phyloP scores from a whole-genome alignment of 2,888 invertebrate genomes.

The Drosophila robusta region DNA sequence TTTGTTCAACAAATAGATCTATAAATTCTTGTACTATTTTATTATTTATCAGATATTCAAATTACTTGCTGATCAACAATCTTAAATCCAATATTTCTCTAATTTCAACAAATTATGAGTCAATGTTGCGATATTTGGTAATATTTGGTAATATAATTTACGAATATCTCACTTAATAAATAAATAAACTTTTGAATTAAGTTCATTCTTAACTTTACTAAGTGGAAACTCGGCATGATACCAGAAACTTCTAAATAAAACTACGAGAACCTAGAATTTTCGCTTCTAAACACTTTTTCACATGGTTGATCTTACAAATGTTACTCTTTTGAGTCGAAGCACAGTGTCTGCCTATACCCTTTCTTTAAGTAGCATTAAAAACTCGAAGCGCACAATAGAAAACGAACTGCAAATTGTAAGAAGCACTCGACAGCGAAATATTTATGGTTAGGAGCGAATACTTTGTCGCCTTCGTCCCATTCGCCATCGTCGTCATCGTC shows the following conservation, averaged over 20 bases:
- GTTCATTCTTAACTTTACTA: background rate
- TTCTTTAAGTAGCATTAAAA: conserved; percentile 48
- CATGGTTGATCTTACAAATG: background rate
- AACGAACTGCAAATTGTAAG: conserved; percentile 77
- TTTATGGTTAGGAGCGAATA: conserved; percentile 59
- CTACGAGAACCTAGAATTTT: background rate
- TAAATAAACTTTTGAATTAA: too few relatives aligned
- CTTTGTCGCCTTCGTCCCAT: conserved; percentile 20
- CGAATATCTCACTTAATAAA: too few relatives aligned
- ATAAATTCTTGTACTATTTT: too few relatives aligned
- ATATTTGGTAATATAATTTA: too few relatives aligned
- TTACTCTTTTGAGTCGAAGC: background rate
- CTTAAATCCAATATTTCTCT: too few relatives aligned
- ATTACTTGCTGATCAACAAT: too few relatives aligned
- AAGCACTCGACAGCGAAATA: conserved; percentile 71
- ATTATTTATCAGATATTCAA: too few relatives aligned
- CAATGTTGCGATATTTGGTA: too few relatives aligned
- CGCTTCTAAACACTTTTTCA: too few relatives aligned
- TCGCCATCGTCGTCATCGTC: conserved; percentile 24
- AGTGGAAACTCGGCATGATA: background rate
- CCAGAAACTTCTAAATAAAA: too few relatives aligned
- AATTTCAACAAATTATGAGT: too few relatives aligned
- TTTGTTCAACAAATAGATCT: too few relatives aligned
- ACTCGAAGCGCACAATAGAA: conserved; percentile 54
- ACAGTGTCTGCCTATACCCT: conserved; percentile 30